These are phyloP conservation scores for Oncorhynchus masou DNA, from an alignment of 2,113 vertebrate species.

Conservation along the genomic window DNA sequence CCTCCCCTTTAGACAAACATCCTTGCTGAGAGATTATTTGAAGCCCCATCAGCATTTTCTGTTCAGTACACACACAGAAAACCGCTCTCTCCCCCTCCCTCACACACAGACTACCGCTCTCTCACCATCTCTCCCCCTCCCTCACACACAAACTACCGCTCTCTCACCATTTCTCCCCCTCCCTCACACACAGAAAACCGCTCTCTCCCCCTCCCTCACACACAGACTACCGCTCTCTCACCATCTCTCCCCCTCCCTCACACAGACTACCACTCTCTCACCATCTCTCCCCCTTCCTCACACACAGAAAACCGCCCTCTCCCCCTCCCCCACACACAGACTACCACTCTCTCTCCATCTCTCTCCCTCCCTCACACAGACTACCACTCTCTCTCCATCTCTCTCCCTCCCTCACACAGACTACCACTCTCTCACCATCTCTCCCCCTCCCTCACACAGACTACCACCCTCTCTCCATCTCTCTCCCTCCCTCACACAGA, in stretches of 20 bases:
- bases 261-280: not conserved
- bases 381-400: constrained; percentile 12
- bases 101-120: not conserved
- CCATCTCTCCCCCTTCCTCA: not conserved
- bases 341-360: not conserved
- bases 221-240: not conserved
- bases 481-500: not conserved
- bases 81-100: not conserved
- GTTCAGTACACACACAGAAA: constrained; percentile 27
- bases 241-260: not conserved
- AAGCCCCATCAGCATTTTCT: constrained; percentile 53
- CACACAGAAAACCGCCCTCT: not conserved
- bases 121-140: not conserved
- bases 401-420: not conserved
- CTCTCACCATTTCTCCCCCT: not conserved
- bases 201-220: not conserved
- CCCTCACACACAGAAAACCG: not conserved
- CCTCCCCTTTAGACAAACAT: constrained; percentile 64
- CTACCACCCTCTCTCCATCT: not conserved
- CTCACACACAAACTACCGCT: not conserved
- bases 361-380: not conserved
- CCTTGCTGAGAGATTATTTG: constrained; percentile 68
- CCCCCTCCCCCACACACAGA: not conserved
- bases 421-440: not conserved
- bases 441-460: not conserved